A percentile compares a stretch with the other conserved stretches of the same genome.
Conservation (phyloP, 2,113 vertebrate genomes). For the Xiphophorus hellerii region DNA sequence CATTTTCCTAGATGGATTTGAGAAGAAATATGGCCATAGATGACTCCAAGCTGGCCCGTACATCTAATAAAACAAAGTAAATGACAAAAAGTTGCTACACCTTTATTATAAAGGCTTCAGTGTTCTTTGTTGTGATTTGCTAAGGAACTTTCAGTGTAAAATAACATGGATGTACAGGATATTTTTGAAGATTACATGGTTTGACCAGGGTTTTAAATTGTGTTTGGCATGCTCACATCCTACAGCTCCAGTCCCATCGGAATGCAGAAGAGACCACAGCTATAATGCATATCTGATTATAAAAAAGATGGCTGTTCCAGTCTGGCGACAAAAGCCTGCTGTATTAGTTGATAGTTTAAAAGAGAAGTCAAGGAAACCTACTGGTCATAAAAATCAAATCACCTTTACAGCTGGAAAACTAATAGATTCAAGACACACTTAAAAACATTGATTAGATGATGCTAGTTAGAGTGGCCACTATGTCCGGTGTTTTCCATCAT, state of each 20-base stretch:
- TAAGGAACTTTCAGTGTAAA: slow-evolving; percentile 33
- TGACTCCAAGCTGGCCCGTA: slow-evolving; percentile 14
- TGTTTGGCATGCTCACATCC: slow-evolving; percentile 56
- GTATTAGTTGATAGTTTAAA: slow-evolving; percentile 49
- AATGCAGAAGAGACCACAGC: slow-evolving; percentile 55
- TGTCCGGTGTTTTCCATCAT: slow-evolving; percentile 71
- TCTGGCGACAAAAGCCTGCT: slow-evolving; percentile 43
- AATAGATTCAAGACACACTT: slow-evolving; percentile 67
- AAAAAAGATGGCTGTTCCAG: slow-evolving; percentile 47
- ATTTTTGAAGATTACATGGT: slow-evolving; percentile 62
- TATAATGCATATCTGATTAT: slow-evolving; percentile 55
- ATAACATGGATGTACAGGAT: slow-evolving; percentile 56
- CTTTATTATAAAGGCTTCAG: slow-evolving; percentile 44
- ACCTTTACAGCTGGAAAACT: slow-evolving; percentile 74
- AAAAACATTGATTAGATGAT: slow-evolving; percentile 69
- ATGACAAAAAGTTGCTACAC: slow-evolving; percentile 13
- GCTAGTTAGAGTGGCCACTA: slow-evolving; percentile 71
- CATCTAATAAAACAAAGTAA: slow-evolving; percentile 30
- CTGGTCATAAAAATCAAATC: slow-evolving; percentile 56
- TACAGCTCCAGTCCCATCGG: slow-evolving; percentile 49
- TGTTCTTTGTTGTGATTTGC: slow-evolving; percentile 34
- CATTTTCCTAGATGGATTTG: slow-evolving; percentile 66
- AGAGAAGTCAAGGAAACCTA: slow-evolving; percentile 56
- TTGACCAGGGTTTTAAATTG: slow-evolving; percentile 65
- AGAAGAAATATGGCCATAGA: slow-evolving; percentile 64